phyloP scores from a whole-genome alignment of 2,888 invertebrate genomes.

The Alcis repandata region DNA sequence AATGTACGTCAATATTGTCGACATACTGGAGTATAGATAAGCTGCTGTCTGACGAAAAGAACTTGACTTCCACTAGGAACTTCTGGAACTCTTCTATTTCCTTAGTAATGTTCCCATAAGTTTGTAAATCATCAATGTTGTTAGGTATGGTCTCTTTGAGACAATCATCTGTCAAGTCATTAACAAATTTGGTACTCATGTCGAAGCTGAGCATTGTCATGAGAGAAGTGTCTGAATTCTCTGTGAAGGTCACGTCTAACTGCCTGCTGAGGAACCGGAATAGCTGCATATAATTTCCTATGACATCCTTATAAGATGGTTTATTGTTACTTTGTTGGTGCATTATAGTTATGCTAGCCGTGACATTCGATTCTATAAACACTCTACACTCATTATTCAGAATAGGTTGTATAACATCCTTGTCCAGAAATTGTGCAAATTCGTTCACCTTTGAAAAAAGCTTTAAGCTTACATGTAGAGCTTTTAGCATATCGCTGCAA shows the following conservation, averaged over 20 bases:
- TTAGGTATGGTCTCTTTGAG: slow-evolving; percentile 92
- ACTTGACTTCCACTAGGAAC: slow-evolving; percentile 86
- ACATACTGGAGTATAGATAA: slow-evolving; percentile 89
- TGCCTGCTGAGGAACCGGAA: slow-evolving; percentile 87
- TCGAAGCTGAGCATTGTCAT: slow-evolving; percentile 86
- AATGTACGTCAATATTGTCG: slow-evolving; percentile 91
- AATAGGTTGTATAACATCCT: slow-evolving; percentile 86
- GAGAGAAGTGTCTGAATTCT: slow-evolving; percentile 66
- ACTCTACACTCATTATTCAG: slow-evolving; percentile 82
- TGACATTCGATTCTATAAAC: slow-evolving; percentile 68
- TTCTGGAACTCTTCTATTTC: slow-evolving; percentile 89
- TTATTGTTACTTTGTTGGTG: slow-evolving; percentile 70
- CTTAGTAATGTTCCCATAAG: slow-evolving; percentile 87
- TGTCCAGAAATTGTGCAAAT: slow-evolving; percentile 87
- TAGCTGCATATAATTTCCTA: slow-evolving; percentile 85
- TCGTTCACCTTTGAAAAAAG: slow-evolving; percentile 79
- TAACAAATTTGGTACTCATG: slow-evolving; percentile 87
- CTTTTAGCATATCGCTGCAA: slow-evolving; percentile 70
- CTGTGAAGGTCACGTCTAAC: slow-evolving; percentile 74
- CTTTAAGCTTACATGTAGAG: slow-evolving; percentile 75
- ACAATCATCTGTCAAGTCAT: slow-evolving; percentile 90
- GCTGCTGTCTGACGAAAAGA: slow-evolving; percentile 83
- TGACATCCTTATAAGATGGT: slow-evolving; percentile 83
- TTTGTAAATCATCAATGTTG: slow-evolving; percentile 89
- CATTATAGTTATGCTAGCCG: slow-evolving; percentile 68